phyloP scores from a whole-genome alignment of 2,797 vertebrate genomes.

The Melanotaenia boesemani region DNA sequence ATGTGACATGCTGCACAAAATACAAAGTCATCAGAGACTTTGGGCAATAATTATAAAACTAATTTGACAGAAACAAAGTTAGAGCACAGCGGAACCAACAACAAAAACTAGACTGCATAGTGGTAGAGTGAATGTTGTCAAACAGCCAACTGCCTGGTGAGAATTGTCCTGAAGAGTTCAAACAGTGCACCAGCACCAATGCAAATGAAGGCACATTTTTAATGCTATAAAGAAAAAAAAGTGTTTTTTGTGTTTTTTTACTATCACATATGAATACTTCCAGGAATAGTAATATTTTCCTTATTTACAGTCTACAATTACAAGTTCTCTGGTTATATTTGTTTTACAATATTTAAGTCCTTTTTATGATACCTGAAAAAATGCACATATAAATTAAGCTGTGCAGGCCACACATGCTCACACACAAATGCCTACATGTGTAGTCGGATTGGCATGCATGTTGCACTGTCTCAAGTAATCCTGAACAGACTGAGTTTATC shows the following conservation, averaged over 20 bases:
- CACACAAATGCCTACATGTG: conserved; percentile 36
- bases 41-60: neutral
- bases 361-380: conserved; percentile 43
- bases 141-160: conserved; percentile 13
- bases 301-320: conserved; percentile 41
- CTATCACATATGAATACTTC: no score
- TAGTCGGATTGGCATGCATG: conserved; percentile 49
- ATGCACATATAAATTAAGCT: conserved; percentile 48
- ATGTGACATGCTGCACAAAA: conserved; percentile 10
- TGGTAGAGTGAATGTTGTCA: conserved; percentile 30
- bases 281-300: neutral
- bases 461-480: conserved; percentile 63
- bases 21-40: conserved; percentile 4
- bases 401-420: conserved; percentile 42
- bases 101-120: conserved; percentile 27
- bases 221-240: conserved; percentile 30
- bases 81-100: conserved; percentile 28
- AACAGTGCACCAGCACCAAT: conserved; percentile 22
- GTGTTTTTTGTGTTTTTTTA: conserved; percentile 17
- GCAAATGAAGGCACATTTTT: conserved; percentile 35
- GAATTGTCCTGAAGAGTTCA: conserved; percentile 10
- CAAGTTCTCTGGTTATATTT: conserved; percentile 8
- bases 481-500: conserved; percentile 58
- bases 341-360: conserved; percentile 39
- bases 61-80: conserved; percentile 39